Evolutionary conservation across 2,888 invertebrate genomes (phyloP).

Genomic region (Tetragonula carbonaria): DNA sequence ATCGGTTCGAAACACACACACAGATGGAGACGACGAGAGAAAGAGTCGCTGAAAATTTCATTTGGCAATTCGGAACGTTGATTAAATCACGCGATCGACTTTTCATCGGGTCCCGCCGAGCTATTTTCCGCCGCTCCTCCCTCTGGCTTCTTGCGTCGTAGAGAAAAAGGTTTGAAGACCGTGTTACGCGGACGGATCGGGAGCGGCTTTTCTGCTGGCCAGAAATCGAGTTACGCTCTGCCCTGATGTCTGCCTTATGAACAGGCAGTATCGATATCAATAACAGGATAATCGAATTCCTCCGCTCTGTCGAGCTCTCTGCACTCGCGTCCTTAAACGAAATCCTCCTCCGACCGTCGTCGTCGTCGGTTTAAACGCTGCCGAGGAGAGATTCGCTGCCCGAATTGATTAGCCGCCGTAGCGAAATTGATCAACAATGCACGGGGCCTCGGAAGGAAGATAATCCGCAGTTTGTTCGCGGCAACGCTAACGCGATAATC

Average conservation of each 20-base stretch:
- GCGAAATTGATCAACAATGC: neutral
- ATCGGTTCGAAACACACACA: too few relatives aligned
- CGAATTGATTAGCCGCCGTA: neutral
- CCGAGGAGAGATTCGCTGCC: neutral
- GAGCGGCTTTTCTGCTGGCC: neutral
- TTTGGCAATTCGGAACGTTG: slow-evolving; percentile 32
- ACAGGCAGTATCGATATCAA: slow-evolving; percentile 39
- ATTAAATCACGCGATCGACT: slow-evolving; percentile 42
- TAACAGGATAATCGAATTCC: slow-evolving; percentile 42
- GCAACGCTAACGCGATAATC: neutral
- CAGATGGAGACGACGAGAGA: neutral
- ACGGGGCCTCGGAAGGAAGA: neutral
- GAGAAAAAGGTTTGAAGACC: slow-evolving; percentile 8
- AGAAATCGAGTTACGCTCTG: slow-evolving; percentile 30
- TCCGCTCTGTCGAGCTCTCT: neutral
- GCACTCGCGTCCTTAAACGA: neutral
- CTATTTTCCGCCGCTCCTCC: slow-evolving; percentile 23
- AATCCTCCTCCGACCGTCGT: neutral
- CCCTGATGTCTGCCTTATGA: slow-evolving; percentile 21
- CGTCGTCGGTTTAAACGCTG: slow-evolving; percentile 1
- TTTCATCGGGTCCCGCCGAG: slow-evolving; percentile 15
- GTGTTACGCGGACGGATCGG: neutral
- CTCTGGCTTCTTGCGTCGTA: too few relatives aligned
- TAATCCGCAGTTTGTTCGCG: neutral
- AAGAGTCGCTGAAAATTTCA: slow-evolving; percentile 29